Evolutionary conservation across 2,113 vertebrate genomes (phyloP).

Genomic region (Macquaria ambigua): DNA sequence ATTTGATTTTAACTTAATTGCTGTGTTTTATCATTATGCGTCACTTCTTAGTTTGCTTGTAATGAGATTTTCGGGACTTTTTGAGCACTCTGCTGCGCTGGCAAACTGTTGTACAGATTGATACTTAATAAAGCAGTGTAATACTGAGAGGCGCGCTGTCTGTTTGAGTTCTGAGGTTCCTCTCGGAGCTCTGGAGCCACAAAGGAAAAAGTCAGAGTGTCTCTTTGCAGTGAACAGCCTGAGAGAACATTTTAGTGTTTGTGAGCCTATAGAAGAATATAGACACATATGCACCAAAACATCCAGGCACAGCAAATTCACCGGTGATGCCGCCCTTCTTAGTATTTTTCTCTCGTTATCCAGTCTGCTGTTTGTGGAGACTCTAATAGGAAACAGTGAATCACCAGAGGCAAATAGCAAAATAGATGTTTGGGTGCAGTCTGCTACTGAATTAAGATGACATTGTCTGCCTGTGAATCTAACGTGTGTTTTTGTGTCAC

Average conservation of each 20-base stretch:
- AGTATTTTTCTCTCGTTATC: constrained; percentile 57
- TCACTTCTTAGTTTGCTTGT: constrained; percentile 67
- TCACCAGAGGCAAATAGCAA: constrained; percentile 50
- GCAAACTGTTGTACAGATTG: constrained; percentile 61
- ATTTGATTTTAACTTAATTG: constrained; percentile 78
- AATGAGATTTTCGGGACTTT: constrained; percentile 65
- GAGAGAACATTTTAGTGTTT: constrained; percentile 36
- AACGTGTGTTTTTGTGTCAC: constrained; percentile 28
- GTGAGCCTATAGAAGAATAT: constrained; percentile 41
- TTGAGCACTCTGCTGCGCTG: constrained; percentile 47
- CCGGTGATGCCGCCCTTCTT: constrained; percentile 12
- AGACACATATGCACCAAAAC: constrained; percentile 26
- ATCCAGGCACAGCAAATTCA: constrained; percentile 42
- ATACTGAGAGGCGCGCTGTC: constrained; percentile 26
- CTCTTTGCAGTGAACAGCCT: constrained; percentile 36
- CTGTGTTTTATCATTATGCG: constrained; percentile 75
- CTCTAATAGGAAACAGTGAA: constrained; percentile 25
- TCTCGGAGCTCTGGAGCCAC: constrained; percentile 34
- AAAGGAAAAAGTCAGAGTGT: constrained; percentile 21
- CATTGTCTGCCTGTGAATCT: constrained; percentile 13
- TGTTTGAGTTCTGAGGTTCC: constrained; percentile 38
- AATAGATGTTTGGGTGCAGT: constrained; percentile 52
- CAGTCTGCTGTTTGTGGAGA: constrained; percentile 47
- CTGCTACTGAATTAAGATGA: constrained; percentile 45
- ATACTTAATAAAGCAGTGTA: constrained; percentile 59